These are phyloP conservation scores for Schizopygopsis malacanthus DNA, from an alignment of 2,797 vertebrate genomes.

Conservation along the genomic window DNA sequence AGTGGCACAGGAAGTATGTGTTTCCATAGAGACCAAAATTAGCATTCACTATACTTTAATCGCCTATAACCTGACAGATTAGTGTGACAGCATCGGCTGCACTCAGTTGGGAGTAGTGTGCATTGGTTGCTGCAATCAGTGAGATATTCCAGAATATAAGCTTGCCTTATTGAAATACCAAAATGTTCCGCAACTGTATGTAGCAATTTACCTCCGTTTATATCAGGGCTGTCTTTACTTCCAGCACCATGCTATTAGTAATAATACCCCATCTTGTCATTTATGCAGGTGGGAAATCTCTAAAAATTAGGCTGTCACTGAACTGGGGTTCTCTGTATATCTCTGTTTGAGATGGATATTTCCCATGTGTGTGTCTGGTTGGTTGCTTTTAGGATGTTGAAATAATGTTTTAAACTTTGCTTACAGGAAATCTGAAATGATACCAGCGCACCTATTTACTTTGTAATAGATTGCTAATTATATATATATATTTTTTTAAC, in stretches of 20 bases:
- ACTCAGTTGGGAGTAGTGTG: neutral
- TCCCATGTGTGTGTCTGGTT: neutral
- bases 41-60: constrained; percentile 19
- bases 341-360: neutral
- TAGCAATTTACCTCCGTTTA: neutral
- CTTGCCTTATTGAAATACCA: neutral
- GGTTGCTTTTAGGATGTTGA: neutral
- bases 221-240: neutral
- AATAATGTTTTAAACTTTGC: neutral
- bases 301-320: neutral
- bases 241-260: neutral
- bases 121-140: neutral
- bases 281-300: neutral
- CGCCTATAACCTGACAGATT: neutral
- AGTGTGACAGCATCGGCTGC: neutral
- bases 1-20: neutral
- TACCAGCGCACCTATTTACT: neutral
- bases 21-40: constrained; percentile 29
- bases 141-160: neutral
- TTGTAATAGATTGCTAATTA: neutral
- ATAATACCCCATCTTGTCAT: neutral
- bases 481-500: neutral
- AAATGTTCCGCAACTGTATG: neutral
- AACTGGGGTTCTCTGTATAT: neutral
- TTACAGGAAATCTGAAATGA: neutral